phyloP scores from a whole-genome alignment of 2,113 vertebrate genomes.

The Eurystomus gularis region DNA sequence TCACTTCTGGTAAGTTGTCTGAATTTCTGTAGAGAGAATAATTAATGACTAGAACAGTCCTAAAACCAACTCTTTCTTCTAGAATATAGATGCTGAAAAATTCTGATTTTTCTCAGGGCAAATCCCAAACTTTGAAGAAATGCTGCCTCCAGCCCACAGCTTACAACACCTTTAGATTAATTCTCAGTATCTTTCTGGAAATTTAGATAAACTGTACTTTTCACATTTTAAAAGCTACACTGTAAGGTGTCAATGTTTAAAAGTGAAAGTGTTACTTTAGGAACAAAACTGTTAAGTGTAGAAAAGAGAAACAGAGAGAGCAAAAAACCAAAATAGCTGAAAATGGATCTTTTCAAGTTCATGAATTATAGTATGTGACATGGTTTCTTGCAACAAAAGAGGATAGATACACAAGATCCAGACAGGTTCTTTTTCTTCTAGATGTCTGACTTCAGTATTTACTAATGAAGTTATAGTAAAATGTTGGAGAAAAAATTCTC shows the following conservation, averaged over 20 bases:
- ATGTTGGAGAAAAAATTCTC: not conserved
- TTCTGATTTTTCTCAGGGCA: not conserved
- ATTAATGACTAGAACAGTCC: not conserved
- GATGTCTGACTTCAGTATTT: not conserved
- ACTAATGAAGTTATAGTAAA: not conserved
- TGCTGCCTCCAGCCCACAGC: not conserved
- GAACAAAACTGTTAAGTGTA: constrained; percentile 20
- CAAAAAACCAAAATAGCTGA: not conserved
- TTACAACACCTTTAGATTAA: not conserved
- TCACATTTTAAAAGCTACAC: not conserved
- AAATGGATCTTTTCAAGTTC: not conserved
- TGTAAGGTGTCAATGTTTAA: constrained; percentile 8
- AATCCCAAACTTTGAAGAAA: not conserved
- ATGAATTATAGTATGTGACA: not conserved
- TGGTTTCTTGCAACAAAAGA: not conserved
- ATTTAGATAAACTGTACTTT: constrained; percentile 33
- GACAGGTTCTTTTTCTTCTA: not conserved
- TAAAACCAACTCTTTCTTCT: not conserved
- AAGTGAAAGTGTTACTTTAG: constrained; percentile 5
- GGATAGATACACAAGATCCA: not conserved
- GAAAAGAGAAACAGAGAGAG: constrained; percentile 13
- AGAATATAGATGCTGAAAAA: not conserved
- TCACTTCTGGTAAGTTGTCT: not conserved
- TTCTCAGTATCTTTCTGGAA: not conserved
- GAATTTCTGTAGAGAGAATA: not conserved